Percentiles rank a stretch among this genome's conserved stretches.
Conservation (phyloP, 2,888 invertebrate species). For the Lasioglossum villosulum region DNA sequence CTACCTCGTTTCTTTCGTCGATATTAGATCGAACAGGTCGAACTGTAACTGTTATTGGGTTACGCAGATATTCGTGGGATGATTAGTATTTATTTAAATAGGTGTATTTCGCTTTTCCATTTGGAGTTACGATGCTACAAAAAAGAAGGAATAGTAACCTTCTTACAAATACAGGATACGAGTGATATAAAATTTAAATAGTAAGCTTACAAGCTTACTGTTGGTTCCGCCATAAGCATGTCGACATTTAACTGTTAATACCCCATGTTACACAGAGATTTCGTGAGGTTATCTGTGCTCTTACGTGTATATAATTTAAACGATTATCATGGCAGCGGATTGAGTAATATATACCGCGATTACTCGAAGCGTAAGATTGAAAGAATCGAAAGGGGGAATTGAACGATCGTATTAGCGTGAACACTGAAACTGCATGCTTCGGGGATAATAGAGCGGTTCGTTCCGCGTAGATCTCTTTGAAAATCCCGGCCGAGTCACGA, state of each 20-base stretch:
- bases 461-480: neutral
- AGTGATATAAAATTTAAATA: too few species aligned
- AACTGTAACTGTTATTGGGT: neutral
- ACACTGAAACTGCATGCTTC: neutral
- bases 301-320: neutral
- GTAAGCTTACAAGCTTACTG: too few species aligned
- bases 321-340: neutral
- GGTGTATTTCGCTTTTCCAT: too few species aligned
- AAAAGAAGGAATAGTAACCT: too few species aligned
- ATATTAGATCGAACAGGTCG: neutral
- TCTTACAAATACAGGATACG: too few species aligned
- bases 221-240: too few species aligned
- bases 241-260: too few species aligned
- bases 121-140: too few species aligned
- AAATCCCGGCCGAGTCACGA: conserved; percentile 27
- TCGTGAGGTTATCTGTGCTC: too few species aligned
- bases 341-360: neutral
- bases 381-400: neutral
- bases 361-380: neutral
- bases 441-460: neutral
- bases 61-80: too few species aligned
- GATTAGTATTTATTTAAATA: too few species aligned
- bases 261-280: too few species aligned
- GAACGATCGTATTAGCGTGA: neutral
- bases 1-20: neutral